Evolutionary conservation across 64 coral and sea anemone species (phyloP).

Genomic region (Actinia tenebrosa): DNA sequence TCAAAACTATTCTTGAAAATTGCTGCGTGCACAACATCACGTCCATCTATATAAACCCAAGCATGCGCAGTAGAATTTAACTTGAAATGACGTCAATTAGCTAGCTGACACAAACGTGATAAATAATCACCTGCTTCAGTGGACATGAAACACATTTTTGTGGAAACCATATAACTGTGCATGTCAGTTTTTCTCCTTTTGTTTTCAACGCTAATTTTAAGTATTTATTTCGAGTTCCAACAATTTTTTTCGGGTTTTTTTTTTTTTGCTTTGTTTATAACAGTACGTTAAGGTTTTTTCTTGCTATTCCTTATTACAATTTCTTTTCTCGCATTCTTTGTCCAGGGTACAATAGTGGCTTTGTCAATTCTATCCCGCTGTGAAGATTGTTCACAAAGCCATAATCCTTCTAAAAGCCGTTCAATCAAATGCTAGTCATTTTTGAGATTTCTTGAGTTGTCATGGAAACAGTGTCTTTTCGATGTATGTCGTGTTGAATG

Average conservation of each 20-base stretch:
- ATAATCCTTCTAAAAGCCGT: background rate
- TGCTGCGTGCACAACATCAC: background rate
- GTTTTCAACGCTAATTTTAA: background rate
- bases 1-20: background rate
- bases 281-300: background rate
- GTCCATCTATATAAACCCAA: background rate
- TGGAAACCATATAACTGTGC: too few species aligned
- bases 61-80: background rate
- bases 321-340: background rate
- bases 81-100: background rate
- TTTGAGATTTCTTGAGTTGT: background rate
- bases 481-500: background rate
- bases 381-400: background rate
- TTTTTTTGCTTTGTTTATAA: background rate
- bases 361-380: background rate
- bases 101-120: background rate
- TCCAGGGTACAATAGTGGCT: background rate
- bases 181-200: too few species aligned
- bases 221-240: too few species aligned
- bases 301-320: background rate
- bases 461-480: background rate
- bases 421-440: background rate
- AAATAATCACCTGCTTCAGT: background rate
- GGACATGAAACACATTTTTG: background rate
- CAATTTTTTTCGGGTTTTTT: too few species aligned